Conservation (phyloP, 1,140 invertebrate species). For the Zaprionus nigranus region DNA sequence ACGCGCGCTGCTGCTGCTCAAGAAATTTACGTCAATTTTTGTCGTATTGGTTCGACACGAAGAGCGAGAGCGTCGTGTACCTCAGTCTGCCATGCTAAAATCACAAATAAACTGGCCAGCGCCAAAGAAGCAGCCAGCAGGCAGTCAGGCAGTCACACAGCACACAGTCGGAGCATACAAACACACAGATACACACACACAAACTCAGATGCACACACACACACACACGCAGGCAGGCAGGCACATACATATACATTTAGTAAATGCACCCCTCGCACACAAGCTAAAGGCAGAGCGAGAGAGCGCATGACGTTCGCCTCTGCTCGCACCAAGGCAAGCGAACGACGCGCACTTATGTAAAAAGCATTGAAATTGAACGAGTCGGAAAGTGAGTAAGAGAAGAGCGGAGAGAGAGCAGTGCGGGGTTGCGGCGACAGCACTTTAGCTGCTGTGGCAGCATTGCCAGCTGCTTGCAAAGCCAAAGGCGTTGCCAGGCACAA, state of each 20-base stretch:
- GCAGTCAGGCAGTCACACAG: constrained; percentile 53
- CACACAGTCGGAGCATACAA: constrained; percentile 25
- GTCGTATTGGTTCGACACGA: constrained; percentile 68
- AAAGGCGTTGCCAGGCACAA: constrained; percentile 62
- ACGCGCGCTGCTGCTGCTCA: constrained; percentile 64
- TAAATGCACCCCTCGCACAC: constrained; percentile 64
- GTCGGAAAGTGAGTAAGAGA: constrained; percentile 37
- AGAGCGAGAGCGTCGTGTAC: constrained; percentile 71
- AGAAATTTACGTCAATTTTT: constrained; percentile 69
- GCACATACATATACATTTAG: constrained; percentile 31
- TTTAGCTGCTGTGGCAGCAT: constrained; percentile 44
- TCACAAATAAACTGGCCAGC: constrained; percentile 81
- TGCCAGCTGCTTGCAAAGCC: constrained; percentile 51
- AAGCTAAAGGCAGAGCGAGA: constrained; percentile 18
- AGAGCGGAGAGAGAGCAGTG: constrained; percentile 32
- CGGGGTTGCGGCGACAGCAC: constrained; percentile 38
- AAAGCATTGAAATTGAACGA: constrained; percentile 81
- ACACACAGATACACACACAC: constrained; percentile 12
- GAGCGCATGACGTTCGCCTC: not conserved
- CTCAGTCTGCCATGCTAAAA: constrained; percentile 78
- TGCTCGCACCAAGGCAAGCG: constrained; percentile 41
- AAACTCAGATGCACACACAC: constrained; percentile 15
- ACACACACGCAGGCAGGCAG: not conserved
- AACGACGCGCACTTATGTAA: constrained; percentile 73
- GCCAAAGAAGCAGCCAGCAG: constrained; percentile 78